Evolutionary conservation across 2,797 vertebrate genomes (phyloP), one percentile per base, ranked within the genome.

Genomic region (Micropoecilia bifurca): DNA sequence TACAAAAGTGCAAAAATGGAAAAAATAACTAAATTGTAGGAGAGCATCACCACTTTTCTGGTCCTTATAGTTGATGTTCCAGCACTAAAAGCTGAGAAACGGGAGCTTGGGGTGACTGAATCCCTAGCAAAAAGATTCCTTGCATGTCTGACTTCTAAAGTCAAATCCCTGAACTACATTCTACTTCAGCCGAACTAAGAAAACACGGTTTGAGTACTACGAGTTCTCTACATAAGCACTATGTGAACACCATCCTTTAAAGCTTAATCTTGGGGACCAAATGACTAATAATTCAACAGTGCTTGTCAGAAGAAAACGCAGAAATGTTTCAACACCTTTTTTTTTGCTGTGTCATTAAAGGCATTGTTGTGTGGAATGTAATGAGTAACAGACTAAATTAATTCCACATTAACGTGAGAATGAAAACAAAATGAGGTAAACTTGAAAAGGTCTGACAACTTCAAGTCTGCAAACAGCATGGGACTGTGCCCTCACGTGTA

Each of bases 401-500:
- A 66, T 53, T 63, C 48, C n/a, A 30, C 10, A 22, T 71, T 7
- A 20, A 80, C 46, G n/a, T 4, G n/a, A 47, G 30, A n/a, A 45
- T 10, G 6, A n/a, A n/a, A 22, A 30, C 39, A 57, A 59, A 36
- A 39, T 30, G 6, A 41, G 18, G 20, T 25, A 68, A 68, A 48
- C n/a, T 55, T 30, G 36, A 30, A 53, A 53, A 14, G 57, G 36
- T 68, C 47, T 45, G 66, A 61, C 57, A 71, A 59, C 43, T 61
- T 41, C 33, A 18, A 6, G 20, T 30, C 7, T 48, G 20, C 45
- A 41, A 25, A 57, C 5, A 45, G 43, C 12, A 30, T 36, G 55
- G 68, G 61, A 36, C n/a, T 53, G 47, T 8, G 18, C 18, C 18
- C 73, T 80, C 83, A 61, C 47, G 12, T 71, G 39, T 73, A 69